Base-by-base conservation (phyloP, 2,797 vertebrate genomes). In the Synaphobranchus kaupii region DNA sequence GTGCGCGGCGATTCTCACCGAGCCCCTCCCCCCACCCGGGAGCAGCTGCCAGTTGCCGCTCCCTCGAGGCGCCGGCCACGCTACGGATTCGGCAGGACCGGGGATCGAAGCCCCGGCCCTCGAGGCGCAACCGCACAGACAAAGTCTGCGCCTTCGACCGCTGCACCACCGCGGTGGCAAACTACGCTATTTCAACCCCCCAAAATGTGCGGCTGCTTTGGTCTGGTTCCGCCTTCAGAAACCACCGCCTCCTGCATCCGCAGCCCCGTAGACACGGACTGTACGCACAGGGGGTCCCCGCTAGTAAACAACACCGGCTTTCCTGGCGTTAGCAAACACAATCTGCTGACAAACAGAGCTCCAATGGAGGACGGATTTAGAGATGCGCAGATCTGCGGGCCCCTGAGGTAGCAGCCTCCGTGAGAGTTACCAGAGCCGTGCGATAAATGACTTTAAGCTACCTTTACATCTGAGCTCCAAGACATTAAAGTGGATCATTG, bases 341-440 rank as follows among this genome's bases (percentile, higher is more conserved):
- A 78, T 78, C 73, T 78, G 73, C 73, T 44, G 15, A 25, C 73
- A 78, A 78, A 39, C 73, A 39, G 39, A 78, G 73, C 73, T 44
- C 17, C 1, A 22, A 20, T 47, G 39, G 34, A 22, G 22, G 73
- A 47, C 34, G 34, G 20, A 44, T 78, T 47, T 78, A 3, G 1
- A 15, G 17, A 47, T 22, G 8, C 25, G 73, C 39, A 78, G 39
- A 78, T 78, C 9, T 47, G 22, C 17, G 39, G 39, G 17, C 34
- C 34, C 17, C 73, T 31, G 68, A 39, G 68, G 68, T 39, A 31
- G 15, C 39, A 78, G 73, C 47, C 73, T 7, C 17, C 6, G 6
- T 44, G 73, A 78, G 73, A 17, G 17, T 78, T 78, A 22, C 15
- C 73, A 47, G 4, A 39, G 34, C 73, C 50, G 50, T 81, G 47